Evolutionary conservation across 2,888 invertebrate species (phyloP), one percentile per base, ranked within the genome.

Genomic region (Tetrapedia diversipes): DNA sequence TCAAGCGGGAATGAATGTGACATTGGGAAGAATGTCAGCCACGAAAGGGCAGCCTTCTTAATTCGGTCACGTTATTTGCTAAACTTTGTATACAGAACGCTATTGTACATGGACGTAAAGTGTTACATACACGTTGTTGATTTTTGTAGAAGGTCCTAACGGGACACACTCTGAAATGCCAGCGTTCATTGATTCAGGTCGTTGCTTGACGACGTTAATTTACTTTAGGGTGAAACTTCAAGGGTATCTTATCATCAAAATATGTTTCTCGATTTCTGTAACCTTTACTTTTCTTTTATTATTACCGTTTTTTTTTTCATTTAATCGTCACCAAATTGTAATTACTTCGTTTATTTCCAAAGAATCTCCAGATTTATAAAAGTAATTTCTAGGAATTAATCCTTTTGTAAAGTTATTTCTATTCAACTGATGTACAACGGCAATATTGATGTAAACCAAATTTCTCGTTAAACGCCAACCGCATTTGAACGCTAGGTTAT

Each of bases 61-160:
- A 56, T 56, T 37, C 22, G 22, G 24, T 56, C 37, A 37, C 22
- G 10, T 24, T 24, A 56, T 24, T 37, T 56, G 22, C 37, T 56
- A 56, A 64, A 51, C 41, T 78, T 79, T 74, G 24, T 72, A 54
- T 43, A 59, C 61, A 32, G 51, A 68, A 65, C 27, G 37, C 51
- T 34, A 57, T 41, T 57, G 60, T 78, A 70, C 45, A 70, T 57
- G 77, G 29, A 53, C 56, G 19, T 56, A 77, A 61, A 64, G 6
- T 64, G 64, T 56, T 65, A 75, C 27, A 45, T 57, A 39, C 65
- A 65, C 49, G 37, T 64, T 29, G n/a, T 14, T 3, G 32, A 64
- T 29, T 41, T 75, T 69, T 34, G 43, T 61, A 45, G 11, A 53
- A 43, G 0, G 39, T 64, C 45, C 24, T 43, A 43, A 56, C 19